These are phyloP conservation scores for Lottia scabra DNA, from an alignment of 2,888 invertebrate genomes.

Conservation along the genomic window DNA sequence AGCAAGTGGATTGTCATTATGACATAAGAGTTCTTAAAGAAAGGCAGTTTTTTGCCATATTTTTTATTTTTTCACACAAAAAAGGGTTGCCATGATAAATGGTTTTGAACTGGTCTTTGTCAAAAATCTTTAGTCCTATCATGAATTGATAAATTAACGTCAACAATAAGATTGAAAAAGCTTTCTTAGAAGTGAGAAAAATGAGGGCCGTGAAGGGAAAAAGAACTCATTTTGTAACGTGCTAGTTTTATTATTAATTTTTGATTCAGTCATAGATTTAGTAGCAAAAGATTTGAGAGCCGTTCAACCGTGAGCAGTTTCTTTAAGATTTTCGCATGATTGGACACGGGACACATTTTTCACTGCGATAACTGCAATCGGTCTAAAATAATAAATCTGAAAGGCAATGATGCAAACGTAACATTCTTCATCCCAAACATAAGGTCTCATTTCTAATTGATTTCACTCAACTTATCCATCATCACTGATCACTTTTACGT, in stretches of 20 bases:
- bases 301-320: not conserved
- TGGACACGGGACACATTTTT: conserved; percentile 26
- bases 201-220: not conserved
- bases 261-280: not conserved
- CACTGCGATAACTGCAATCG: conserved; percentile 25
- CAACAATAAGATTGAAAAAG: not conserved
- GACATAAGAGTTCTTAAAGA: no score
- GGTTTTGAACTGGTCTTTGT: not conserved
- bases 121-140: not conserved
- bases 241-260: conserved; percentile 6
- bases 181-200: conserved; percentile 2
- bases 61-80: no score
- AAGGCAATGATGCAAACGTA: not conserved
- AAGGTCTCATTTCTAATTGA: conserved; percentile 4
- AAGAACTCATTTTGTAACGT: conserved; percentile 1
- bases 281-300: not conserved
- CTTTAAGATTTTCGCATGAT: conserved; percentile 19
- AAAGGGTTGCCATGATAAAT: not conserved
- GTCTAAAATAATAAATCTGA: conserved; percentile 5
- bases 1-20: no score
- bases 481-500: conserved; percentile 5
- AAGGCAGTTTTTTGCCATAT: no score
- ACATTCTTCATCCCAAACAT: not conserved
- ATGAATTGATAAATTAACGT: not conserved
- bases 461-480: conserved; percentile 2